Evolutionary conservation across 2,113 vertebrate genomes (phyloP).

Genomic region (Ictalurus punctatus): DNA sequence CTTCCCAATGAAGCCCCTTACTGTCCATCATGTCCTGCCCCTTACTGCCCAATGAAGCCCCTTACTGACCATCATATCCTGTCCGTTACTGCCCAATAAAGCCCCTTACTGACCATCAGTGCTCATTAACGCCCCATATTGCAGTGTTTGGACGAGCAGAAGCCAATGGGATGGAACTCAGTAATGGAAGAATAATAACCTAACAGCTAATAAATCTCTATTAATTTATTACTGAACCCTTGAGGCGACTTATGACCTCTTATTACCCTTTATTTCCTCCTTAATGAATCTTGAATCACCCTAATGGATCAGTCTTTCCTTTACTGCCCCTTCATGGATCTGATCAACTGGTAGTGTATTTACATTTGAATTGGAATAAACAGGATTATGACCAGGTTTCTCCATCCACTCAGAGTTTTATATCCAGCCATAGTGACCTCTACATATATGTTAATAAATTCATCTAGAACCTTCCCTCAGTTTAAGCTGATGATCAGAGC

Average conservation of each 20-base stretch:
- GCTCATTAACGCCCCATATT: no score
- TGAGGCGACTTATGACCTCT: not conserved
- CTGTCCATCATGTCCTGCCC: not conserved
- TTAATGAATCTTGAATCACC: not conserved
- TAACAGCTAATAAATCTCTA: not conserved
- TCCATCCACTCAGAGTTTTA: not conserved
- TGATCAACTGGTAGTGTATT: not conserved
- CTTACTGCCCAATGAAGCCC: not conserved
- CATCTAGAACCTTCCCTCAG: no score
- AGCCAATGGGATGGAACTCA: no score
- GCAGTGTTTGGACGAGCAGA: not conserved
- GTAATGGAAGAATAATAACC: not conserved
- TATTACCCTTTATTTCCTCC: no score
- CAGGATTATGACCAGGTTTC: not conserved
- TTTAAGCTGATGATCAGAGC: no score
- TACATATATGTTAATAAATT: no score
- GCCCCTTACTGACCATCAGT: not conserved
- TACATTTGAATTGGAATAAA: not conserved
- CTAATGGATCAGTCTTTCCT: not conserved
- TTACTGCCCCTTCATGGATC: not conserved
- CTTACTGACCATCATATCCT: slow-evolving; percentile 16
- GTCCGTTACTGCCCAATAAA: not conserved
- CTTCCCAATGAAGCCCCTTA: not conserved
- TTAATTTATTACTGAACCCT: not conserved
- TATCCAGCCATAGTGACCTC: no score